Base-by-base conservation (phyloP, 2,113 vertebrate species). In the Pagrus major region DNA sequence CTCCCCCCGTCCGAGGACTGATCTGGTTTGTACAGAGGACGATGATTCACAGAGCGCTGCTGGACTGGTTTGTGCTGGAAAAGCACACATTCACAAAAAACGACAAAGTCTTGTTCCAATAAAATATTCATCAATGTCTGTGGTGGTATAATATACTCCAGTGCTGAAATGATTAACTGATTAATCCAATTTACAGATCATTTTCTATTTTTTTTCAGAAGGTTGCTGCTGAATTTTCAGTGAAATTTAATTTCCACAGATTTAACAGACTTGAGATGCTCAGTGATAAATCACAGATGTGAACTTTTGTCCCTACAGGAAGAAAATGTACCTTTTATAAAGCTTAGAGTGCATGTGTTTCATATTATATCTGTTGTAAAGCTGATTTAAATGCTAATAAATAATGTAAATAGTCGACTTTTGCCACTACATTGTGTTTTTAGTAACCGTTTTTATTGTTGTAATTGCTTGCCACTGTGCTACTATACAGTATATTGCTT, bases 1-100 rank as follows among this genome's bases (percentile, higher is more conserved):
- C n/a, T n/a, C n/a, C n/a, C n/a, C n/a, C n/a, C n/a, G n/a, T n/a
- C 64, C 0, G 23, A 55, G 66, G 39, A 31, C 14, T 46, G 25
- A 35, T 70, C 58, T 51, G 47, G n/a, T 69, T 56, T 37, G 12
- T 46, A 33, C 64, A 52, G 29, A 65, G 20, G 42, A 59, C 10
- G 15, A 10, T n/a, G 16, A 35, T 29, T n/a, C 35, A 71, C 52
- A 9, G 39, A 11, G 52, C 20, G n/a, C 29, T 6, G 33, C 39
- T 61, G 27, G 23, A 39, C 60, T 56, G 60, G n/a, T 70, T 67
- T 23, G 25, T 5, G 35, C 51, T 71, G 42, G 29, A 31, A 59
- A 59, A n/a, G 55, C 25, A 25, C 21, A 33, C 29, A 49, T 12
- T 49, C 9, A 25, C 21, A 27, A 29, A 27, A 21, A 35, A 37